Evolutionary conservation across 2,797 vertebrate genomes (phyloP).

Genomic region (Merluccius polli): DNA sequence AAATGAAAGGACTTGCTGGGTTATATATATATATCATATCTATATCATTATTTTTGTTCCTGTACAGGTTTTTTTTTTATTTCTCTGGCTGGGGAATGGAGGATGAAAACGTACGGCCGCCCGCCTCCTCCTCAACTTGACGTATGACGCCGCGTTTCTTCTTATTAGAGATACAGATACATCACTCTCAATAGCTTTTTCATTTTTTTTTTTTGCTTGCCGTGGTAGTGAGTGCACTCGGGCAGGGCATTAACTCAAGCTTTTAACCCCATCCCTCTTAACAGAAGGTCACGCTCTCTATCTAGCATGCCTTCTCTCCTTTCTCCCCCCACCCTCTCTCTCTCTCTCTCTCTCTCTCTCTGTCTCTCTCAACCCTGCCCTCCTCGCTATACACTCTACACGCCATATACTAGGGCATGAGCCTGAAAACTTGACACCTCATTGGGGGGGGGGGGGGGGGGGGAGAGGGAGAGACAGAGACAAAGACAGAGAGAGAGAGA

Average conservation of each 20-base stretch:
- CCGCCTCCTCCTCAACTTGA: slow-evolving; percentile 37
- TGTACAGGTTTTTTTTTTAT: neutral
- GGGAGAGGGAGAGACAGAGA: neutral
- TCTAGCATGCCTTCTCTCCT: slow-evolving; percentile 60
- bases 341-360: slow-evolving; percentile 14
- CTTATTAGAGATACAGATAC: slow-evolving; percentile 57
- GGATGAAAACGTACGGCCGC: slow-evolving; percentile 11
- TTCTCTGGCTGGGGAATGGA: neutral
- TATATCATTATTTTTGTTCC: neutral
- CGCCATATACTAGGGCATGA: slow-evolving; percentile 59
- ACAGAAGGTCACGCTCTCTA: slow-evolving; percentile 69
- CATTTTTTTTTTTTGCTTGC: slow-evolving; percentile 28
- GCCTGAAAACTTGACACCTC: slow-evolving; percentile 72
- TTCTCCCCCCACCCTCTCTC: slow-evolving; percentile 26
- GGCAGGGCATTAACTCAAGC: slow-evolving; percentile 68
- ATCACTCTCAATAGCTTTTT: slow-evolving; percentile 54
- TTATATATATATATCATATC: neutral
- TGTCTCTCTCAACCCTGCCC: slow-evolving; percentile 60
- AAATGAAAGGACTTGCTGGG: neutral
- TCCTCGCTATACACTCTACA: slow-evolving; percentile 57
- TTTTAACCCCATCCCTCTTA: slow-evolving; percentile 66
- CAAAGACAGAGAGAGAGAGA: slow-evolving; percentile 5
- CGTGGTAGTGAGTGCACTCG: slow-evolving; percentile 61
- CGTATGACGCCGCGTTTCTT: slow-evolving; percentile 44
- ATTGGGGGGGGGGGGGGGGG: slow-evolving; percentile 5